Evolutionary conservation across 92 coral and sea anemone genomes (phyloP), one percentile per base, ranked within the genome.

Genomic region (Plumapathes pennacea): DNA sequence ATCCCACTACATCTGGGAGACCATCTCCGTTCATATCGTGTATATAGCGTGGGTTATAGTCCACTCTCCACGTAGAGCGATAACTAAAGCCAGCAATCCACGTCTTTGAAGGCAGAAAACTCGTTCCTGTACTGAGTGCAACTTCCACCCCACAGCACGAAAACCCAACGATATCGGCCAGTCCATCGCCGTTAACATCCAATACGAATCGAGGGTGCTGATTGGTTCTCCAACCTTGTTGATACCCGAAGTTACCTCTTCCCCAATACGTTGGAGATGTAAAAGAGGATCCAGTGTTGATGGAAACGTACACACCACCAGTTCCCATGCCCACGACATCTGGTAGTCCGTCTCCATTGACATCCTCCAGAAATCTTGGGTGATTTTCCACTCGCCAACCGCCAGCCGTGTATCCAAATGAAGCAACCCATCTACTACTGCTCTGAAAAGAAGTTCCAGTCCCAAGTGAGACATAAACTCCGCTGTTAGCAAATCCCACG

Each of bases 111-210:
- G 69, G 69, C 12, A 62, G 69, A 15, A 62, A 62, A 7, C 69
- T 25, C 29, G 48, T 62, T n/a, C 69, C 69, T 6, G 69, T 62
- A 32, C 57, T 25, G 28, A 62, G 69, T 10, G 69, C 46, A 1
- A 62, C 69, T 28, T 62, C 69, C 5, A 62, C 57, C 12, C 69
- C 69, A 46, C 69, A 62, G 22, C 69, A 62, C 10, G 69, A 62
- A 49, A 62, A 62, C 25, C 69, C 69, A 8, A 62, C 57, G 33
- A 62, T 57, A 46, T 62, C 69, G 25, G 69, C 56, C 38, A 62
- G 26, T 5, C 69, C 69, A 62, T 62, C 69, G 48, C 69, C 69
- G 32, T 62, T 62, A 25, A 62, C 46, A 46, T 62, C 69, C 14
- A 62, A 31, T 5, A 46, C 69, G 27, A 29, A 62, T 21, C 69